Base-by-base conservation (phyloP, 2,888 invertebrate species). In the Notodonta dromedarius region DNA sequence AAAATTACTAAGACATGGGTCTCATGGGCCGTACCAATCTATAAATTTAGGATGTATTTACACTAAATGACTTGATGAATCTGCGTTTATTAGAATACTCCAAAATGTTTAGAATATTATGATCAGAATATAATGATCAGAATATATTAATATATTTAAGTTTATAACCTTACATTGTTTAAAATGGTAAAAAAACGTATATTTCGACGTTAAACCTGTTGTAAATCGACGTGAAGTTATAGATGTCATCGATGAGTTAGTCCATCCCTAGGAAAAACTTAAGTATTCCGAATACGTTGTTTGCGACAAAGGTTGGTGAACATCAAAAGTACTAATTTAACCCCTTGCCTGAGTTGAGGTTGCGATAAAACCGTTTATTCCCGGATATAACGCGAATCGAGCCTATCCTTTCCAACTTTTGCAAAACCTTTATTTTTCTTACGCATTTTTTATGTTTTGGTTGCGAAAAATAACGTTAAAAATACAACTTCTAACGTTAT, bases 301-400 rank as follows among this genome's bases (percentile, higher is more conserved):
- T 57, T 61, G 66, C 74, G 64, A 72, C 72, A 76, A 71, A 70
- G 69, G 67, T 65, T 68, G 70, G 62, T 65, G 59, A 59, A 78
- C 66, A 67, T 60, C 64, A 59, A 57, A 78, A 70, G 69, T 72
- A 78, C 70, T 74, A 74, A 76, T 76, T 77, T 70, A 78, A 70
- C 62, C 65, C 73, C 57, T 67, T 71, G 59, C 58, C 14, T 61
- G 44, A 60, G 50, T 63, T 57, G 58, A 57, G 57, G 67, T 65
- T 55, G 61, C 64, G 63, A 62, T 65, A 68, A 68, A 71, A 76
- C 77, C 58, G 66, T 76, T 74, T 71, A 69, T 76, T 74, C 69
- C 62, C 54, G 61, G 63, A 62, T 64, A 66, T 63, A 50, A 65
- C 59, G 57, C 24, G 63, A 69, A 71, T 63, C 65, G 60, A 56